phyloP scores from a whole-genome alignment of 2,888 invertebrate genomes.

The Tuberolachnus salignus region DNA sequence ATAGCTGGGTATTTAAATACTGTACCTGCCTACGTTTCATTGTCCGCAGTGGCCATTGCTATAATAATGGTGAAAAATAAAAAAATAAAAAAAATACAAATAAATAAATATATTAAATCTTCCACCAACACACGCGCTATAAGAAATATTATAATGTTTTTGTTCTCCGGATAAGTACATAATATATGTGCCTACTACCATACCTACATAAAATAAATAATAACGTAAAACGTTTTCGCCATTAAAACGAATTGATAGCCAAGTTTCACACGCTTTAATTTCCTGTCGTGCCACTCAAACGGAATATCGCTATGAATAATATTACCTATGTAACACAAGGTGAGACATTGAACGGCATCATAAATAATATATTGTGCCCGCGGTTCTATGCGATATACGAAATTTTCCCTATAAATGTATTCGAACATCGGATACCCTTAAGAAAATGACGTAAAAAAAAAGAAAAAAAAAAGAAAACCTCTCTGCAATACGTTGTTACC shows the following conservation, averaged over 20 bases:
- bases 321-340: too few relatives aligned
- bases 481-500: too few relatives aligned
- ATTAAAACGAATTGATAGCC: constrained; percentile 15
- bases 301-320: neutral
- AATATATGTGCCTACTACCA: too few relatives aligned
- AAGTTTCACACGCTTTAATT: neutral
- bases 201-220: neutral
- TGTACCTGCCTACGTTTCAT: neutral
- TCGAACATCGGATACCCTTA: too few relatives aligned
- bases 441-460: too few relatives aligned
- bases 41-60: neutral
- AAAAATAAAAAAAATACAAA: neutral
- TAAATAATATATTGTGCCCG: too few relatives aligned
- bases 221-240: neutral
- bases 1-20: neutral
- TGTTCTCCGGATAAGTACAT: neutral
- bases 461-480: too few relatives aligned
- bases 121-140: neutral
- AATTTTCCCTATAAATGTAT: too few relatives aligned
- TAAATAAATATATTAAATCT: neutral
- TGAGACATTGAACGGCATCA: too few relatives aligned
- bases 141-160: neutral
- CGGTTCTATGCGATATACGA: too few relatives aligned
- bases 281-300: constrained; percentile 3
- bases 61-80: neutral